Percentiles rank a stretch among this genome's conserved stretches.
phyloP scores from a whole-genome alignment of 2,888 invertebrate genomes.

The Callyntrura sp. region DNA sequence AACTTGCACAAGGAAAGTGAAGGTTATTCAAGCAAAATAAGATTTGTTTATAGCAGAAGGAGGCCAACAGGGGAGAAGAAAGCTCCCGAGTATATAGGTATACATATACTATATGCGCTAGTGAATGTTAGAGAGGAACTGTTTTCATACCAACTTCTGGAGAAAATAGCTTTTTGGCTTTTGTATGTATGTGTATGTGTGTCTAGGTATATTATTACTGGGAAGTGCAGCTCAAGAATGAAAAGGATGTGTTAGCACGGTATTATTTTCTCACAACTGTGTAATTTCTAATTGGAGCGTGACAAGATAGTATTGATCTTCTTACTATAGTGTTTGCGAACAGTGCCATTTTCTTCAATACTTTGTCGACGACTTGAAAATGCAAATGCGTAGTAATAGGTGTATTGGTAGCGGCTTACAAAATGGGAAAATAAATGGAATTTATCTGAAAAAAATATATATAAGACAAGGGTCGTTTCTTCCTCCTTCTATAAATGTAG shows the following conservation, averaged over 20 bases:
- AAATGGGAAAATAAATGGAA: constrained; percentile 13
- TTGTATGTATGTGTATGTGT: too few relatives aligned
- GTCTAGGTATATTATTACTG: neutral
- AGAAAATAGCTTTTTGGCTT: too few relatives aligned
- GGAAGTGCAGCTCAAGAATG: neutral
- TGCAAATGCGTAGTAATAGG: constrained; percentile 25
- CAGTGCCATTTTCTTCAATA: neutral
- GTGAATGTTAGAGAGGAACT: neutral
- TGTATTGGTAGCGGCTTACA: constrained; percentile 11
- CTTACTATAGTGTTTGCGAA: constrained; percentile 6
- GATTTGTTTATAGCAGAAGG: constrained; percentile 14
- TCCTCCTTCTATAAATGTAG: neutral
- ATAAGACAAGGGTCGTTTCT: neutral
- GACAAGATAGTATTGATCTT: constrained; percentile 78
- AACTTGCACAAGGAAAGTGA: neutral
- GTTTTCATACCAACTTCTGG: too few relatives aligned
- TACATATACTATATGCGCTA: neutral
- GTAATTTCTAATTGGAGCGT: constrained; percentile 79
- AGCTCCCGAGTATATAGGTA: neutral
- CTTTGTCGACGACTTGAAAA: neutral
- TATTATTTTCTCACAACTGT: constrained; percentile 59
- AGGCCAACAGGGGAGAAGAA: neutral
- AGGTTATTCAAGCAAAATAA: constrained; percentile 17
- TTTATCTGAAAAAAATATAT: constrained; percentile 3
- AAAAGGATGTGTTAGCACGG: constrained; percentile 16